phyloP scores from a whole-genome alignment of 1,140 invertebrate species.

The Leptinotarsa lineolata region DNA sequence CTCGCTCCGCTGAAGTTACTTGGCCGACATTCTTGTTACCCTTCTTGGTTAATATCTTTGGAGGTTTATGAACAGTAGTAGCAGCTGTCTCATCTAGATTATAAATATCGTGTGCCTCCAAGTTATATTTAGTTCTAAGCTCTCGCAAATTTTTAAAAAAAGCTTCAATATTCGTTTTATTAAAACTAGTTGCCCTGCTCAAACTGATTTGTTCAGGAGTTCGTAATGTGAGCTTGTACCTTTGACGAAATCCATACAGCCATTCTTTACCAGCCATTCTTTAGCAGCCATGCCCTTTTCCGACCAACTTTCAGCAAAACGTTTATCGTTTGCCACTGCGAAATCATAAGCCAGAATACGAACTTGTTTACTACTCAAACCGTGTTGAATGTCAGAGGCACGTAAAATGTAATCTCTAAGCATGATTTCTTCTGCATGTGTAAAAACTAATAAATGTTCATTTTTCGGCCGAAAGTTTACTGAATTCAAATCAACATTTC shows the following conservation, averaged over 20 bases:
- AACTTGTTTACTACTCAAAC: neutral
- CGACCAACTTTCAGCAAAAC: neutral
- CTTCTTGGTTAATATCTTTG: slow-evolving; percentile 54
- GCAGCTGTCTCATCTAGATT: slow-evolving; percentile 58
- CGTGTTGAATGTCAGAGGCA: neutral
- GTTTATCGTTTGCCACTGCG: neutral
- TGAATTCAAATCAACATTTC: neutral
- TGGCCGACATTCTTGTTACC: slow-evolving; percentile 54
- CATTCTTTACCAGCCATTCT: slow-evolving; percentile 5
- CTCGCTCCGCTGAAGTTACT: slow-evolving; percentile 54
- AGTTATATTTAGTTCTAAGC: slow-evolving; percentile 44
- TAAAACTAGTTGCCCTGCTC: slow-evolving; percentile 4
- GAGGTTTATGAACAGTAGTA: slow-evolving; percentile 56
- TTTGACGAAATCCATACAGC: neutral
- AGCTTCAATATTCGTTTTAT: neutral
- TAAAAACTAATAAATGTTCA: neutral
- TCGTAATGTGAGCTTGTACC: neutral
- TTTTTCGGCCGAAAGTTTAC: neutral
- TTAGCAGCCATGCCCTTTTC: neutral
- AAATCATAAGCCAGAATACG: slow-evolving; percentile 7
- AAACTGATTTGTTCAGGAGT: neutral
- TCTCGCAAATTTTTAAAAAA: slow-evolving; percentile 23
- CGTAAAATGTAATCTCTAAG: slow-evolving; percentile 7
- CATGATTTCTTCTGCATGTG: neutral
- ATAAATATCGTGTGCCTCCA: slow-evolving; percentile 49